Evolutionary conservation across 1,140 invertebrate genomes (phyloP), one percentile per base, ranked within the genome.

Genomic region (Polypedilum vanderplanki): DNA sequence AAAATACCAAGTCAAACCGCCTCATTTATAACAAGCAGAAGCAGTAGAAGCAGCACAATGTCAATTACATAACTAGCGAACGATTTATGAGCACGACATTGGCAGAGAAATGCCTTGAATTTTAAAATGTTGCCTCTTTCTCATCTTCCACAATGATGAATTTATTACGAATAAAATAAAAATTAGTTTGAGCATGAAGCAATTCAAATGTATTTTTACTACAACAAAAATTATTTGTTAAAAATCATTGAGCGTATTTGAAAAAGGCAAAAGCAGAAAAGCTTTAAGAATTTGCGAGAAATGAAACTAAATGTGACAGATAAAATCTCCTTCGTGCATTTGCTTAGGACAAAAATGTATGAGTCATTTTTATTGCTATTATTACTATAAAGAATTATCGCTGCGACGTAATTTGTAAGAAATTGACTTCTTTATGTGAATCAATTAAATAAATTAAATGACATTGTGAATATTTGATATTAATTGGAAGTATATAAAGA

Each of bases 131-230:
- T 57, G 12, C 46, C 5, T 4, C 46, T 46, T 46, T 57, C 46
- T 57, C 24, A 33, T 33, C n/a, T 46, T 57, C 46, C 46, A 12
- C 12, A n/a, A 8, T n/a, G n/a, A 57, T 57, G 12, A 57, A 57
- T 57, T 57, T 57, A 57, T 57, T 57, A 57, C 12, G 12, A 33
- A 33, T 33, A 15, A 57, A 57, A 57, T 57, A 15, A 70, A 70
- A 70, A 70, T 70, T 70, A 70, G 65, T 70, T 18, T 70, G 65
- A 70, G 65, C 17, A 22, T 70, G 65, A 70, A 70, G 20, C 17
- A 70, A 70, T 70, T 70, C 17, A 18, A 18, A 57, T 57, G 24
- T 33, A 5, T 33, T 33, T 33, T 33, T 33, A 33, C 24, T 33
- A 33, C 24, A 33, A 33, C 24, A 33, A 33, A 33, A 33, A 33